Evolutionary conservation across 37 sponge, comb jelly and placozoan genomes (phyloP).

Genomic region (Beroe forskalii): DNA sequence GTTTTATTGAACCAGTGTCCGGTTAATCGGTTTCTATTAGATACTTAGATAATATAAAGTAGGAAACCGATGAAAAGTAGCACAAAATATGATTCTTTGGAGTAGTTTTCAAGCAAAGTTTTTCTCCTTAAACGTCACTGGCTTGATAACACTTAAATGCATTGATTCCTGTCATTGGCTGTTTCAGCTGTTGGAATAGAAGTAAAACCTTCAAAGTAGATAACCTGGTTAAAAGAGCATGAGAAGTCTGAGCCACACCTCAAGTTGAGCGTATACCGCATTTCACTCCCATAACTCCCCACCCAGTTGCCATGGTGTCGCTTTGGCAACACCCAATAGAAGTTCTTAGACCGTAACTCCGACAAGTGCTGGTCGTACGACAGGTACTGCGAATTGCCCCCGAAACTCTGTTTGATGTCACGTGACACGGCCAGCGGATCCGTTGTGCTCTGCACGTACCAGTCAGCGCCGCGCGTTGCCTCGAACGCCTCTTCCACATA

Average conservation of each 20-base stretch:
- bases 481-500: conserved; percentile 61
- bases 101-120: too few relatives aligned
- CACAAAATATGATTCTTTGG: too few relatives aligned
- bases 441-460: background rate
- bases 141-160: too few relatives aligned
- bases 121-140: too few relatives aligned
- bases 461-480: conserved; percentile 48
- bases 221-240: conserved; percentile 34
- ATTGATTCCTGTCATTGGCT: too few relatives aligned
- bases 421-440: background rate
- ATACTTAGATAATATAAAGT: too few relatives aligned
- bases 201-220: too few relatives aligned
- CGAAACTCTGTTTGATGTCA: background rate
- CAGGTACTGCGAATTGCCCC: conserved; percentile 37
- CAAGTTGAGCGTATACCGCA: conserved; percentile 19
- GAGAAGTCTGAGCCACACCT: conserved; percentile 60
- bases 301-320: conserved; percentile 31
- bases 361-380: background rate
- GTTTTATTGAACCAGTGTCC: too few relatives aligned
- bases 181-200: too few relatives aligned
- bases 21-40: too few relatives aligned
- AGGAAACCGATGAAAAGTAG: too few relatives aligned
- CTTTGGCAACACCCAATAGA: conserved; percentile 28
- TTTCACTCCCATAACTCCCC: conserved; percentile 22
- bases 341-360: conserved; percentile 18